Evolutionary conservation across 2,113 vertebrate species (phyloP), one percentile per base, ranked within the genome.

Genomic region (Tenebrosternarchus preto): DNA sequence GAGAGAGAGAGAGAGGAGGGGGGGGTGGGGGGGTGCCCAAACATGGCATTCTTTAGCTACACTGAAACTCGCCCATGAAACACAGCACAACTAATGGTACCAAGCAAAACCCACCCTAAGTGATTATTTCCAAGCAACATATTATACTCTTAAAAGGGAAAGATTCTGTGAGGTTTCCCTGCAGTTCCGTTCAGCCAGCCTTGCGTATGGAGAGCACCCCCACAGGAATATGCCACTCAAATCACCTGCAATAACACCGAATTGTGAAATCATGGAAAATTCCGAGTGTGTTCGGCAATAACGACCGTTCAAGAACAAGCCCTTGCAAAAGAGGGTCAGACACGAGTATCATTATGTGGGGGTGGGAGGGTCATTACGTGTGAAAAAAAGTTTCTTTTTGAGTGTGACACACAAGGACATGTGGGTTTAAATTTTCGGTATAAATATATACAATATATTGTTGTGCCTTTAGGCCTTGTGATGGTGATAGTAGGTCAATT

Each of bases 181-280:
- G 43, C 15, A 15, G 43, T 50, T 9, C 11, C 12, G 11, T 15
- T 50, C 11, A 2, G 2, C 8, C 50, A 31, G 46, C 60, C 43
- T 50, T 56, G n/a, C 19, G 64, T 31, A 16, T 64, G 43, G 17
- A 56, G 39, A 15, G 25, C 25, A n/a, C 16, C 39, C 22, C 17
- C 46, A 24, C 4, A 87, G 78, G 75, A 88, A 87, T 50, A 15
- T 83, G 56, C 69, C 0, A 70, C 50, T 16, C 9, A 53, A 50
- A 84, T 89, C 83, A 61, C 55, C 27, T 78, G 46, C 83, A 85
- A 36, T 68, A 81, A 16, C 43, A 67, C 43, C 3, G 56, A 80
- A 81, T 83, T 46, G 31, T 46, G n/a, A 59, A 63, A 82, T 80
- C 73, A 39, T 78, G 25, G 36, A 39, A 17, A 55, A 59, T 82